Base-by-base conservation (phyloP, 2,797 vertebrate genomes). In the Intellagama lesueurii region DNA sequence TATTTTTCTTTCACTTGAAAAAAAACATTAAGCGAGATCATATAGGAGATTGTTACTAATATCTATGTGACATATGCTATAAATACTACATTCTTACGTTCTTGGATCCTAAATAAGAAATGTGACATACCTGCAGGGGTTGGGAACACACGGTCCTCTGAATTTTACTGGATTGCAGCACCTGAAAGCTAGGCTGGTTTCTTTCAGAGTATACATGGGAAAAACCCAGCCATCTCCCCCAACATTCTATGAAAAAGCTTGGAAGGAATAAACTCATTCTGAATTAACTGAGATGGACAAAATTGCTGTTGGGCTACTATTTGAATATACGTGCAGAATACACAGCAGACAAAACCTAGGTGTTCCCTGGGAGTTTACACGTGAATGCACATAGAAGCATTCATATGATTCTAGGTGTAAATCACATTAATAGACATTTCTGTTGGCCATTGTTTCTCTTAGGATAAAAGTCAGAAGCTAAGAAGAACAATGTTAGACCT, bases 401-500 rank as follows among this genome's bases (percentile, higher is more conserved):
- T 75, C 7, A 64, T 14, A 28, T 3, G 24, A 87, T 60, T 70
- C 6, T 49, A 8, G n/a, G 0, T 7, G 82, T 52, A 68, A 2
- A 30, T 75, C 82, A 19, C 85, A 69, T 80, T n/a, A 44, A 49
- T 88, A 47, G 28, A 87, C 90, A 87, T 91, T 93, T 94, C 80
- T 19, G 86, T 87, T 87, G 22, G 2, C 89, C 83, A 0, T 92
- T 91, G 93, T 32, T 66, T 91, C 68, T 85, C 83, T 88, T 93
- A 98, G 97, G 97, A 96, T 52, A 96, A 97, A 92, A 96, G 97
- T n/a, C 96, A 95, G 84, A 96, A 94, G 70, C 93, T 98, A 91
- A 96, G 95, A 94, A 94, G 94, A 87, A 97, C 96, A 79, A 98
- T 98, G 97, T 92, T 97, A 94, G 96, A 96, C 69, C 94, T 98